phyloP scores from a whole-genome alignment of 2,797 vertebrate species.

The Clarias laeviceps region DNA sequence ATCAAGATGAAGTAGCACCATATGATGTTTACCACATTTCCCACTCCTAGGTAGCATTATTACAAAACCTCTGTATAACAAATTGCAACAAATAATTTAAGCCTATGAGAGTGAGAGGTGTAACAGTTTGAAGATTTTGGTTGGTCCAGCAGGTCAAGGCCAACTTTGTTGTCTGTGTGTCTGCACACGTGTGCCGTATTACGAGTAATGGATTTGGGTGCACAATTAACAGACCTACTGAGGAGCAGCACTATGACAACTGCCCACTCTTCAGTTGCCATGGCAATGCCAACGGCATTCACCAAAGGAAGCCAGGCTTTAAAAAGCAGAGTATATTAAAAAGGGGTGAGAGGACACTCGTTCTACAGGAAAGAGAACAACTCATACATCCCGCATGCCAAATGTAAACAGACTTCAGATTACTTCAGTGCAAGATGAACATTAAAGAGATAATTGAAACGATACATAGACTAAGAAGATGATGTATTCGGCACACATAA shows the following conservation, averaged over 20 bases:
- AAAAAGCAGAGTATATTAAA: constrained; percentile 38
- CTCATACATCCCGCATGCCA: neutral
- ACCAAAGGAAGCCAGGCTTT: constrained; percentile 44
- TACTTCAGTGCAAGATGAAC: neutral
- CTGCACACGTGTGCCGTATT: neutral
- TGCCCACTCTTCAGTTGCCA: constrained; percentile 53
- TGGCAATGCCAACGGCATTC: constrained; percentile 38
- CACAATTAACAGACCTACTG: constrained; percentile 48
- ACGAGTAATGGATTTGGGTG: constrained; percentile 32
- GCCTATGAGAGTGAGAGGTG: neutral
- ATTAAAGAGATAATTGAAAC: constrained; percentile 17
- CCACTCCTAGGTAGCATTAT: neutral
- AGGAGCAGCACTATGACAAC: constrained; percentile 42
- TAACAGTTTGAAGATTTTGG: neutral
- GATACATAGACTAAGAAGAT: neutral
- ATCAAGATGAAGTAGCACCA: neutral
- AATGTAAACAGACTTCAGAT: constrained; percentile 14
- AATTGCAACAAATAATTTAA: neutral
- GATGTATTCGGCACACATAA: constrained; percentile 1
- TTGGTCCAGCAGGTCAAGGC: neutral
- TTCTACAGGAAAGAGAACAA: constrained; percentile 21
- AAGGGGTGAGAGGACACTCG: constrained; percentile 22
- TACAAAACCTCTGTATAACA: neutral
- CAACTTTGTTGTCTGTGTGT: constrained; percentile 4
- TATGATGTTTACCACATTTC: neutral